phyloP scores from a whole-genome alignment of 2,113 vertebrate genomes.

The Psittacula cyanocephala region DNA sequence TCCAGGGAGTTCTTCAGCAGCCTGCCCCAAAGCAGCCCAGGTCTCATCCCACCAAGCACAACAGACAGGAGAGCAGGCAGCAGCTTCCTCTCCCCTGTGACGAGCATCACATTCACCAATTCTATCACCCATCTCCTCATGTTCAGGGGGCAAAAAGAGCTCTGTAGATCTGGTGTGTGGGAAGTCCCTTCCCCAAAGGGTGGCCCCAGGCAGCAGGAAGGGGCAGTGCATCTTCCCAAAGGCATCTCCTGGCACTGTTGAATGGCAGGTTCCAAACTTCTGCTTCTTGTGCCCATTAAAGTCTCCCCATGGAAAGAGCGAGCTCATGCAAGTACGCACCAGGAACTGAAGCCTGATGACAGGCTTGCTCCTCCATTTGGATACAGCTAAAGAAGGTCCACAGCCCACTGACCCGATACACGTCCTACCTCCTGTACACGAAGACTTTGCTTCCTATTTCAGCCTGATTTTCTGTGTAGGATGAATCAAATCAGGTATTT shows the following conservation, averaged over 20 bases:
- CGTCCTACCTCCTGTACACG: not conserved
- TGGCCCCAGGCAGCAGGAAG: not conserved
- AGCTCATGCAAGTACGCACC: not conserved
- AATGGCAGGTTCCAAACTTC: not conserved
- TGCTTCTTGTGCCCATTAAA: not conserved
- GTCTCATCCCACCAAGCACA: not conserved
- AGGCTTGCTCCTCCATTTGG: not conserved
- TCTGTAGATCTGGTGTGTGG: not conserved
- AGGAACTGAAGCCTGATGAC: not conserved
- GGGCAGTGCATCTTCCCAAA: not conserved
- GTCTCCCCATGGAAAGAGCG: not conserved
- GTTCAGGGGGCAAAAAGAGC: not conserved
- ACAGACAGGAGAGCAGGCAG: not conserved
- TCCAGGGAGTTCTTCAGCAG: not conserved
- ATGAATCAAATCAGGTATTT: not conserved
- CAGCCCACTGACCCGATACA: no score
- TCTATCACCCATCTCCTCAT: not conserved
- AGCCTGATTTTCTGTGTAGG: not conserved
- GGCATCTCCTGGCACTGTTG: not conserved
- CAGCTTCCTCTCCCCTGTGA: not conserved
- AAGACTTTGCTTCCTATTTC: not conserved
- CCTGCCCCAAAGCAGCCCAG: no score
- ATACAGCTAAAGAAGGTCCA: not conserved
- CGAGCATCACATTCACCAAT: not conserved
- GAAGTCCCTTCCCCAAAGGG: not conserved